Percentiles rank a stretch among this genome's conserved stretches.
phyloP scores from a whole-genome alignment of 2,888 invertebrate genomes.

The Platycheirus albimanus region DNA sequence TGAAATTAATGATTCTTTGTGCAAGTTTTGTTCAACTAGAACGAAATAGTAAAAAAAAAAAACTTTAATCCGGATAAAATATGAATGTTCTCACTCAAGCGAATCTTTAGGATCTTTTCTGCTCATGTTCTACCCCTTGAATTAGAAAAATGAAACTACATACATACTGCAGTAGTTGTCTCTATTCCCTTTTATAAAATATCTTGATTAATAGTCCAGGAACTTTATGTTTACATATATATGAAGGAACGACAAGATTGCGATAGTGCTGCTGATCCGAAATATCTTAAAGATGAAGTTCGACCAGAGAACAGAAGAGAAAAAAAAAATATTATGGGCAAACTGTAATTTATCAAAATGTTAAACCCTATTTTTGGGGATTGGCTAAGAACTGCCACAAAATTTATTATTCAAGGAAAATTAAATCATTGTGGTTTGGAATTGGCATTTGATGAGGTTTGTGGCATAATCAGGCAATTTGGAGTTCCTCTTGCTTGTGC shows the following conservation, averaged over 20 bases:
- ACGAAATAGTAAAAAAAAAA: neutral
- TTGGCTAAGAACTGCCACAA: constrained; percentile 12
- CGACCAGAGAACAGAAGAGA: neutral
- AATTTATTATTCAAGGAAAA: constrained; percentile 6
- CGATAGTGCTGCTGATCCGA: neutral
- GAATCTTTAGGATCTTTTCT: neutral
- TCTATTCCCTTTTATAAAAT: neutral
- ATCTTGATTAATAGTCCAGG: constrained; percentile 17
- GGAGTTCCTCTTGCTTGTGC: no score
- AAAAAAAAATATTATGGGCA: neutral
- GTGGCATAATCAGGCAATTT: no score
- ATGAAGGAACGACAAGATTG: constrained; percentile 2
- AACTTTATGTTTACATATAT: no score
- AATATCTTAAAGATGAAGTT: neutral
- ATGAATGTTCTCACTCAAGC: constrained; percentile 1
- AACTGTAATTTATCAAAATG: constrained; percentile 34
- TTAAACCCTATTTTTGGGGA: constrained; percentile 8
- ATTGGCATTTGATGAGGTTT: constrained; percentile 8
- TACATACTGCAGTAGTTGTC: no score
- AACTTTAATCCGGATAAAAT: neutral
- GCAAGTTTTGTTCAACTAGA: neutral
- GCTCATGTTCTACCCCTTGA: neutral
- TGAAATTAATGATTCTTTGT: constrained; percentile 10
- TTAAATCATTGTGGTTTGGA: neutral
- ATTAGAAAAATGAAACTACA: constrained; percentile 1